Evolutionary conservation across 2,113 vertebrate species (phyloP), one percentile per base, ranked within the genome.

Genomic region (Otolemur garnettii): DNA sequence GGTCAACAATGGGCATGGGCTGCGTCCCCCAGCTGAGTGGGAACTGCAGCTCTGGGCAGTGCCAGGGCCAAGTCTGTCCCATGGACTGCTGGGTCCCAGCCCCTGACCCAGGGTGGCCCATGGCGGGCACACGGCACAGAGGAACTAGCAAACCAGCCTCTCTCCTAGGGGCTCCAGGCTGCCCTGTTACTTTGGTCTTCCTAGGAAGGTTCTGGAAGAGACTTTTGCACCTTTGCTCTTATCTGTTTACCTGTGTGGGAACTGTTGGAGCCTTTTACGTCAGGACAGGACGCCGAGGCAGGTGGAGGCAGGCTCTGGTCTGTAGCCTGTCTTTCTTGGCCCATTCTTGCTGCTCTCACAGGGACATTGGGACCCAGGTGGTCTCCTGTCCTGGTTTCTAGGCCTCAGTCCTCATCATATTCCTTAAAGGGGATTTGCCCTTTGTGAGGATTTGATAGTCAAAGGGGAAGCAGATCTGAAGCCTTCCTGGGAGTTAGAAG

Each of bases 291-390:
- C 30, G 4, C 64, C 45, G 2, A 12, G 87, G 80, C 77, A 38
- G 28, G 30, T 3, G 0, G 38, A 85, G 71, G 45, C 11, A 4
- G 6, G 91, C 2, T 0, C n/a, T 9, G 30, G 42, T 2, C 8
- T 1, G 1, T 2, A 45, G 42, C 1, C 1, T 8, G 3, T 24
- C 42, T 35, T 4, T 24, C 24, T 59, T 28, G 28, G 59, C 22
- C 79, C 28, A 1, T 12, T 26, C 57, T 24, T 0, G 2, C 66
- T 55, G 45, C 50, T 38, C 50, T n/a, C 57, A 11, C 0, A 0
- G 18, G 62, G 30, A 55, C 8, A 0, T 0, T 0, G 17, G 18
- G 26, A 5, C 33, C 5, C 68, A 1, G 2, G 55, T 7, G 4
- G 1, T 2, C 60, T 26, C 60, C 42, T 19, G 8, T 15, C 53